Base-by-base conservation (phyloP, 2,888 invertebrate genomes). In the Laothoe populi region DNA sequence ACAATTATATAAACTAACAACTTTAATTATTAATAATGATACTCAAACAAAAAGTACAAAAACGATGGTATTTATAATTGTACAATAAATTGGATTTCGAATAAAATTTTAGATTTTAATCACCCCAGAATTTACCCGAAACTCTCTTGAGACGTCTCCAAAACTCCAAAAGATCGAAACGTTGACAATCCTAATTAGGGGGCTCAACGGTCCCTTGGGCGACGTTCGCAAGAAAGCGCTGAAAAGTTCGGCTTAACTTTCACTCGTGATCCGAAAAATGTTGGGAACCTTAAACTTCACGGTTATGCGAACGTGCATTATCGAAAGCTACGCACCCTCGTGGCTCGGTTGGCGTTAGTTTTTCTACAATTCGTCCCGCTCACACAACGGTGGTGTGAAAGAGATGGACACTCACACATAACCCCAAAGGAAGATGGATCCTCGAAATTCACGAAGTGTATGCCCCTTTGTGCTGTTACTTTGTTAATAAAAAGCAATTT, bases 281-380 rank as follows among this genome's bases (percentile, higher is more conserved):
- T 53, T 53, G 53, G 35, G 35, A 53, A 35, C 53, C 53, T 31
- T 35, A 78, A 60, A 76, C 75, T 74, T 70, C 70, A 74, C 73
- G 72, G 66, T 68, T 63, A 62, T 62, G 59, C 58, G 64, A 57
- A 66, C 66, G 46, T 62, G 64, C 57, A 48, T 62, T 64, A 66
- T 66, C 71, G 70, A 66, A 65, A 63, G 63, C 67, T 53, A 38
- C 60, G 53, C 58, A 64, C 65, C 62, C 65, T 65, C 65, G 60
- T 62, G 60, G 60, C 64, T 57, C 63, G 61, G 61, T 66, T 64
- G 64, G 63, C 53, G 57, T 46, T 66, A 67, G 49, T 64, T 46
- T 62, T 61, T 53, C 42, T 61, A 21, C 24, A 48, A 42, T 42
- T 7, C 24, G 5, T 53, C 53, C 42, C 42, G 31, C 42, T 53